Evolutionary conservation across 2,797 vertebrate genomes (phyloP), one percentile per base, ranked within the genome.

Genomic region (Acipenser ruthenus): DNA sequence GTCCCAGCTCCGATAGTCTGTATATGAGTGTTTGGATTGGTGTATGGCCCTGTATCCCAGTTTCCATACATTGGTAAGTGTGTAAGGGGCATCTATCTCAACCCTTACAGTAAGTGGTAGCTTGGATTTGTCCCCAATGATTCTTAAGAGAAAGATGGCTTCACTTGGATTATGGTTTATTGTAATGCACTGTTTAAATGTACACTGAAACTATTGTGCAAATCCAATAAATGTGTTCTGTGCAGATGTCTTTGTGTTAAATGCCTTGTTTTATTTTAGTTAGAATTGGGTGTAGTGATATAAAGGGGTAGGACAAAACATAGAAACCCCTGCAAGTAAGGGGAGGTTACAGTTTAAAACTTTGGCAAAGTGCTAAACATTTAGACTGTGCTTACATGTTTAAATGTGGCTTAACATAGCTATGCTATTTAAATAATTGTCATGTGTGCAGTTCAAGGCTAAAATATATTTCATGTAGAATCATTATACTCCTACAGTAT

Each of bases 211-310:
- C 55, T 49, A 47, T 23, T 66, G 68, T 69, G 66, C 8, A 58
- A 78, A 77, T 69, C 74, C 69, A 65, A 71, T 63, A 47, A 67
- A 60, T 65, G 10, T 69, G 53, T 62, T 13, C n/a, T 55, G 60
- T 62, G 48, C 60, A 62, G 64, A 15, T 48, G 1, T 15, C 49
- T 1, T 47, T 10, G 13, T 50, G 49, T 50, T 23, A 13, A 60
- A 23, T 66, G 65, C 49, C 63, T 12, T 53, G 49, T n/a, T 55
- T 55, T 10, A 9, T 55, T 55, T 55, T 2, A 37, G 23, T 37
- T 37, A 37, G 23, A 37, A 37, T 37, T 37, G 4, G 23, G 23
- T 37, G 23, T 37, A 2, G 2, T 37, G 23, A 37, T 37, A 3
- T 37, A 37, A 37, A 37, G 23, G 23, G 2, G 23, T 37, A 37